These are phyloP conservation scores for Zonitis immaculata DNA, from an alignment of 2,888 invertebrate genomes.

Conservation along the genomic window DNA sequence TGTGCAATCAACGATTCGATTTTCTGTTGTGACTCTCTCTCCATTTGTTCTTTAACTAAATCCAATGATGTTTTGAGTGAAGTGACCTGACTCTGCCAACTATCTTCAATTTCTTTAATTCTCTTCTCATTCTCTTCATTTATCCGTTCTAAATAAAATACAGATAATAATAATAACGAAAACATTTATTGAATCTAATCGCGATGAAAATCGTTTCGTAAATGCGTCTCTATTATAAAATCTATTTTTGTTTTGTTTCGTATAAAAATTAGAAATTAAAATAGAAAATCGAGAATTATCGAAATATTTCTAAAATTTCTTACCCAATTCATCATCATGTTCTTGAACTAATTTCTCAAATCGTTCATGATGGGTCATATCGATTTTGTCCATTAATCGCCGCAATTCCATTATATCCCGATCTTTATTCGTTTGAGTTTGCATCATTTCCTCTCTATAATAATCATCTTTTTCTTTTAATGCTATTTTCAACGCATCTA, in stretches of 20 bases:
- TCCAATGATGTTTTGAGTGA: conserved; percentile 48
- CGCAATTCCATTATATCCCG: conserved; percentile 66
- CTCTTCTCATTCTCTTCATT: conserved; percentile 45
- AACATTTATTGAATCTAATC: neutral
- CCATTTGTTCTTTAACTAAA: conserved; percentile 51
- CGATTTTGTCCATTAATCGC: conserved; percentile 66
- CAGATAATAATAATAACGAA: neutral
- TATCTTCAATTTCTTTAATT: conserved; percentile 45
- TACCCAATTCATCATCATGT: conserved; percentile 66
- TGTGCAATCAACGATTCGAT: conserved; percentile 52
- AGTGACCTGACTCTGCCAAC: conserved; percentile 47
- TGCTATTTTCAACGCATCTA: conserved; percentile 61
- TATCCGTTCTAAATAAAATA: conserved; percentile 41
- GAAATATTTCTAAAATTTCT: too few species aligned
- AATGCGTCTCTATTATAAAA: neutral
- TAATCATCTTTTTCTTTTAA: conserved; percentile 60
- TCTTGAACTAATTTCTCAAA: conserved; percentile 62
- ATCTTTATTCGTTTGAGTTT: conserved; percentile 62
- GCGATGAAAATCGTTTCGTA: neutral
- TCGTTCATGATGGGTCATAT: conserved; percentile 68
- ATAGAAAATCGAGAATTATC: too few species aligned
- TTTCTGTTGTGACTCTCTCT: conserved; percentile 48
- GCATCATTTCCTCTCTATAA: conserved; percentile 53
- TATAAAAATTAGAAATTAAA: neutral
- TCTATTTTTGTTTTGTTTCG: neutral